Evolutionary conservation across 2,797 vertebrate species (phyloP).

Genomic region (Melanogrammus aeglefinus): DNA sequence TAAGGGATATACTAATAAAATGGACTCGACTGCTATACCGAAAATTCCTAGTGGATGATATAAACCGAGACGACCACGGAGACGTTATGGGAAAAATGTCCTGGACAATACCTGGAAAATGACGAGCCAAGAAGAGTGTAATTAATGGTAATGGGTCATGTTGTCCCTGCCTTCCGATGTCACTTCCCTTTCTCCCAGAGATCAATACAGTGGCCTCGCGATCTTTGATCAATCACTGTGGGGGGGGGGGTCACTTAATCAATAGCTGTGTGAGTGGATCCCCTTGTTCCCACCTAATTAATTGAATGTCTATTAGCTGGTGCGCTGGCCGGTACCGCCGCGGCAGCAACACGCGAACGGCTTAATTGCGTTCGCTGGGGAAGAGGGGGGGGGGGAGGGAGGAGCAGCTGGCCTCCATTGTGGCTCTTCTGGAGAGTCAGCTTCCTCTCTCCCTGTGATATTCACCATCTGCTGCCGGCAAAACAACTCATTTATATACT

Average conservation of each 20-base stretch:
- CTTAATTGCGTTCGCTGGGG: slow-evolving; percentile 69
- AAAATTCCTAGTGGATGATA: too few relatives aligned
- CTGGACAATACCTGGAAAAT: too few relatives aligned
- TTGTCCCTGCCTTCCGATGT: background rate
- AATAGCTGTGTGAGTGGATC: slow-evolving; percentile 52
- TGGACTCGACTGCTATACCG: too few relatives aligned
- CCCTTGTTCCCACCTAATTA: slow-evolving; percentile 60
- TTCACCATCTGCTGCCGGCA: slow-evolving; percentile 93
- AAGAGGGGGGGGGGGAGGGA: slow-evolving; percentile 71
- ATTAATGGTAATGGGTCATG: too few relatives aligned
- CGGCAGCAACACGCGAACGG: slow-evolving; percentile 51
- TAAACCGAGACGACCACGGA: too few relatives aligned
- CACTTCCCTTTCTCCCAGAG: slow-evolving; percentile 19
- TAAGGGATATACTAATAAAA: too few relatives aligned
- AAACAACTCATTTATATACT: slow-evolving; percentile 88
- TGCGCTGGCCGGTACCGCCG: slow-evolving; percentile 24
- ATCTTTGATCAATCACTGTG: slow-evolving; percentile 52
- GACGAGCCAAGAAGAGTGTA: too few relatives aligned
- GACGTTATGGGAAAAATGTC: too few relatives aligned
- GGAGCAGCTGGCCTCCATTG: slow-evolving; percentile 88
- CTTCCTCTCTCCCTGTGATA: slow-evolving; percentile 79
- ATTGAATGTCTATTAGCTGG: slow-evolving; percentile 63
- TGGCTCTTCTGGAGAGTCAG: slow-evolving; percentile 66
- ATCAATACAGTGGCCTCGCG: slow-evolving; percentile 46
- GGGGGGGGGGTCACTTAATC: slow-evolving; percentile 50